Percentiles rank a stretch among this genome's conserved stretches.
Evolutionary conservation across 2,888 invertebrate species (phyloP).

Genomic region (Tortricodes alternella): DNA sequence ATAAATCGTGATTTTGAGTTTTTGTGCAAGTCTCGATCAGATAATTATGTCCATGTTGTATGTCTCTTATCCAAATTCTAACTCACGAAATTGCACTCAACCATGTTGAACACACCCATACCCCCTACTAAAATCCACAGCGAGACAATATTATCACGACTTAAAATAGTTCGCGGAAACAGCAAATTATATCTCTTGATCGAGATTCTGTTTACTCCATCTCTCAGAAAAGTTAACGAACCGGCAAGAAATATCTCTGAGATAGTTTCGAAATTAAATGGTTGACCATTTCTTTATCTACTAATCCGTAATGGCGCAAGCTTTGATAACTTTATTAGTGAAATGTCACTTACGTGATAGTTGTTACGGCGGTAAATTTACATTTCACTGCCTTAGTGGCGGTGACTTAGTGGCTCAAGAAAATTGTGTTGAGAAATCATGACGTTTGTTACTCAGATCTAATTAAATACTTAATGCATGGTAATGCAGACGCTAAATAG

Average conservation of each 20-base stretch:
- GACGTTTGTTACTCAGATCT: not conserved
- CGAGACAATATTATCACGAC: constrained; percentile 52
- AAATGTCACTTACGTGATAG: constrained; percentile 29
- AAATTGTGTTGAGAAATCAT: constrained; percentile 17
- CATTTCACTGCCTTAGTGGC: constrained; percentile 25
- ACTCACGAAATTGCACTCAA: constrained; percentile 55
- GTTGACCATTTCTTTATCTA: constrained; percentile 31
- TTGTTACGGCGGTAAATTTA: constrained; percentile 21
- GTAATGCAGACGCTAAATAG: not conserved
- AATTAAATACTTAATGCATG: not conserved
- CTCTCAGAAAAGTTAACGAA: constrained; percentile 49
- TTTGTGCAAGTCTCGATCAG: constrained; percentile 19
- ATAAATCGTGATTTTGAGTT: constrained; percentile 1
- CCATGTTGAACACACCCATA: constrained; percentile 45
- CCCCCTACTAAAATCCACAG: constrained; percentile 55
- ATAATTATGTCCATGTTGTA: too few species aligned
- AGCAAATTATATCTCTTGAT: not conserved
- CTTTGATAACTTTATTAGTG: constrained; percentile 28
- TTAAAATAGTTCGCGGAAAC: constrained; percentile 42
- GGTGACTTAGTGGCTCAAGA: constrained; percentile 1
- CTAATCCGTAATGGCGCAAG: constrained; percentile 26
- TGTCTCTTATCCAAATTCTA: constrained; percentile 62
- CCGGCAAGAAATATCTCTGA: constrained; percentile 40
- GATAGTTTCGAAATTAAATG: constrained; percentile 34
- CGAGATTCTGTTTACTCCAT: constrained; percentile 40